These are phyloP conservation scores for Drosophila atroscutellata DNA, from an alignment of 2,888 invertebrate genomes.

Conservation along the genomic window DNA sequence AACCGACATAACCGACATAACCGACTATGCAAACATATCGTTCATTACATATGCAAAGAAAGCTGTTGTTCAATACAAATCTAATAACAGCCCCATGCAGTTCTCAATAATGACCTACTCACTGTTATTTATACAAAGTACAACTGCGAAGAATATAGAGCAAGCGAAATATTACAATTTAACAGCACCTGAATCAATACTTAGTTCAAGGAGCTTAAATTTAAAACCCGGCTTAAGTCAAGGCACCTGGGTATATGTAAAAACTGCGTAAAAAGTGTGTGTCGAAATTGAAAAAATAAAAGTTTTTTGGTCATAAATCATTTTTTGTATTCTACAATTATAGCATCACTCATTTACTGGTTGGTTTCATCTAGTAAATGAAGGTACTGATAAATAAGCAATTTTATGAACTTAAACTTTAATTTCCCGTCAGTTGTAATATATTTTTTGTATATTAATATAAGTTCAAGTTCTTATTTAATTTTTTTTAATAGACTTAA, in stretches of 20 bases:
- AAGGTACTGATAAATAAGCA: background rate
- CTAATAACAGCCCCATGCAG: slow-evolving; percentile 18
- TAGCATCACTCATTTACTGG: background rate
- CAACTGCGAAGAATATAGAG: slow-evolving; percentile 2
- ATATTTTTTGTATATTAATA: background rate
- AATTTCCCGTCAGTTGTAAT: background rate
- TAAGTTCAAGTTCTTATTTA: background rate
- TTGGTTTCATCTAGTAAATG: background rate
- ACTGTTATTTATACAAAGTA: slow-evolving; percentile 16
- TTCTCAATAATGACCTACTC: slow-evolving; percentile 16
- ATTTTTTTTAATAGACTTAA: background rate
- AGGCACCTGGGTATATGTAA: background rate
- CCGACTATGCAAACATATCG: slow-evolving; percentile 36
- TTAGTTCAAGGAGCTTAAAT: background rate
- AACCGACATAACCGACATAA: slow-evolving; percentile 15
- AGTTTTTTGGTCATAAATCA: background rate
- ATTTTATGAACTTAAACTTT: background rate
- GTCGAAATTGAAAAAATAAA: too few relatives aligned
- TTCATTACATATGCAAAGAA: slow-evolving; percentile 30
- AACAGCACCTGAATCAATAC: slow-evolving; percentile 52
- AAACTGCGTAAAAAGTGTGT: background rate
- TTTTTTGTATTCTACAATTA: background rate
- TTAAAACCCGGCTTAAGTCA: background rate
- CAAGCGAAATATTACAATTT: slow-evolving; percentile 10
- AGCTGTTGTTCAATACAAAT: slow-evolving; percentile 47